These are phyloP conservation scores for Hyles euphorbiae DNA, from an alignment of 1,140 invertebrate species.

Conservation along the genomic window DNA sequence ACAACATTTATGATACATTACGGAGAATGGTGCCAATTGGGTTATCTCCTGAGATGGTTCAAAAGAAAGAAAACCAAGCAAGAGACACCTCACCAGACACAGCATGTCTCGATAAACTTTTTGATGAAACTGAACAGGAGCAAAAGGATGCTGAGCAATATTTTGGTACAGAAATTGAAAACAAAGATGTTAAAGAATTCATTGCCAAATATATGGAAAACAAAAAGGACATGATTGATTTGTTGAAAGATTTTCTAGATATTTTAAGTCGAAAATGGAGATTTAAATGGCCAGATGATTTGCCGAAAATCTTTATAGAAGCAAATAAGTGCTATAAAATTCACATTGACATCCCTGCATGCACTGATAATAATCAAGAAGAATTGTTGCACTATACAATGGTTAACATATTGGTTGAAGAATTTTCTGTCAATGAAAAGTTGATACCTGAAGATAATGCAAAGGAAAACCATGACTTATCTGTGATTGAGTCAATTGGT, in stretches of 20 bases:
- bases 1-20: conserved; percentile 80
- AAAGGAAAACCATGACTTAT: conserved; percentile 44
- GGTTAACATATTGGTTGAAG: conserved; percentile 79
- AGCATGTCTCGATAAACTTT: conserved; percentile 79
- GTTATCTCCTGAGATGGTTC: conserved; percentile 51
- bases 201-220: conserved; percentile 75
- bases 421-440: conserved; percentile 78
- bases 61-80: conserved; percentile 63
- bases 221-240: conserved; percentile 77
- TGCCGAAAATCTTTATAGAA: conserved; percentile 78
- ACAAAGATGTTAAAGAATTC: conserved; percentile 79
- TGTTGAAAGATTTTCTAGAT: conserved; percentile 78
- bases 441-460: conserved; percentile 52
- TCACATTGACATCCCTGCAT: conserved; percentile 76
- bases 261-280: conserved; percentile 79
- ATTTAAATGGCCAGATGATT: conserved; percentile 78
- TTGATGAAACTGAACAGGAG: conserved; percentile 75
- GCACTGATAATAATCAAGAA: conserved; percentile 65
- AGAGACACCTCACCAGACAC: conserved; percentile 79
- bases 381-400: conserved; percentile 76
- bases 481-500: conserved; percentile 57
- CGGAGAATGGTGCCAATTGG: conserved; percentile 75
- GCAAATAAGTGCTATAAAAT: conserved; percentile 75
- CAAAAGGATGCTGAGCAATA: conserved; percentile 60
- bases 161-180: conserved; percentile 81